Conservation (phyloP, 1,140 invertebrate species). For the Diachasmimorpha longicaudata region DNA sequence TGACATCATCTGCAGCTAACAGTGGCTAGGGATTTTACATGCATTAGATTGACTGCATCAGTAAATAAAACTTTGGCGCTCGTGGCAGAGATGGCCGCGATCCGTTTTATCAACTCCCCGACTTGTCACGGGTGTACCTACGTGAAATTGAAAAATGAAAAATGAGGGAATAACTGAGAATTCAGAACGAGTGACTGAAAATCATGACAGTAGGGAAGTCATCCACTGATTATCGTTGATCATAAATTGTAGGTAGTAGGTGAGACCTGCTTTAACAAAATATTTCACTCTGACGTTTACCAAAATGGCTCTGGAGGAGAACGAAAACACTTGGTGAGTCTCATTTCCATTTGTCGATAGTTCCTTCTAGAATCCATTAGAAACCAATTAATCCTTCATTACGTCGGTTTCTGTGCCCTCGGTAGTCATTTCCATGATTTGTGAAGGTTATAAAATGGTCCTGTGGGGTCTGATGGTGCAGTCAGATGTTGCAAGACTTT, state of each 20-base stretch:
- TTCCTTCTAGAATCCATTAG: neutral
- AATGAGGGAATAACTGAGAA: neutral
- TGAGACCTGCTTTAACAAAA: neutral
- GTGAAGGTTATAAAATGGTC: neutral
- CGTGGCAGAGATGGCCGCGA: no score
- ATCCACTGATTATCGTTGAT: neutral
- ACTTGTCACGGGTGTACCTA: neutral
- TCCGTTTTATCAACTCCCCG: neutral
- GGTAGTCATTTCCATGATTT: neutral
- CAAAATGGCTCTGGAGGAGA: slow-evolving; percentile 66
- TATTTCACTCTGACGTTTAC: slow-evolving; percentile 2
- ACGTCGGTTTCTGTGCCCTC: neutral
- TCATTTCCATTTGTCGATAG: neutral
- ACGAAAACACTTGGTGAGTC: slow-evolving; percentile 69
- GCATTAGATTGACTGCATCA: no score
- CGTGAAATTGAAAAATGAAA: neutral
- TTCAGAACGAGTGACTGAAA: neutral
- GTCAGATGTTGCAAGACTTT: neutral
- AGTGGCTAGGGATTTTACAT: no score
- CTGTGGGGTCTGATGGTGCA: neutral
- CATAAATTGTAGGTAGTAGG: neutral
- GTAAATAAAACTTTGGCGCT: no score
- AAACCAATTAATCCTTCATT: neutral
- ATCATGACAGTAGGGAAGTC: neutral
- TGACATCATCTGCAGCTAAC: no score